These are phyloP conservation scores for Ia io DNA, from an alignment of 2,113 vertebrate genomes.

Conservation along the genomic window DNA sequence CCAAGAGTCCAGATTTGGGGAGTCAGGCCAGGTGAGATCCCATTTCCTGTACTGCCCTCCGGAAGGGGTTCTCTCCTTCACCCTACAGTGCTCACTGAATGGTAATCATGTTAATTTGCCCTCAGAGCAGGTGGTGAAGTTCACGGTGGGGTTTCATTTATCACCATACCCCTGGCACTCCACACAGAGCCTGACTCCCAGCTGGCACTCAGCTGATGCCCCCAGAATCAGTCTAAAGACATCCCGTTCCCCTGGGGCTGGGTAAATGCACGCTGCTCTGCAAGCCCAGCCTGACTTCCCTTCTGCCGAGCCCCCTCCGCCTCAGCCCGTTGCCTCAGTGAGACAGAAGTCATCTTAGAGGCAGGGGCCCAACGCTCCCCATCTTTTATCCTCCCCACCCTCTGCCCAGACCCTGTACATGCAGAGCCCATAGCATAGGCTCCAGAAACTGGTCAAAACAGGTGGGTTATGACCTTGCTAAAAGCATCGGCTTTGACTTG, in stretches of 20 bases:
- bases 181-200: not conserved
- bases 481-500: not conserved
- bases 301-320: not conserved
- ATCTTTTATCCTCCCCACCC: not conserved
- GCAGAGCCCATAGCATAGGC: not conserved
- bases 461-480: not conserved
- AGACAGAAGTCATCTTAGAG: not conserved
- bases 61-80: not conserved
- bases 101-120: not conserved
- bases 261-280: accelerated
- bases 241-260: not conserved
- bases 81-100: not conserved
- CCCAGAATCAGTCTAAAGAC: not conserved
- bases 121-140: not conserved
- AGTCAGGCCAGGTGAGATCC: not conserved
- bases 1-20: not conserved
- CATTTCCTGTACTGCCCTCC: not conserved
- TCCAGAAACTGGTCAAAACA: not conserved
- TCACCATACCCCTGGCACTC: not conserved
- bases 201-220: not conserved
- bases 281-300: not conserved
- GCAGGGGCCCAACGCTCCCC: not conserved
- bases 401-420: too few relatives aligned
- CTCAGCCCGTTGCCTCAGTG: accelerated
- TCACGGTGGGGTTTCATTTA: not conserved